Percentiles rank a stretch among this genome's conserved stretches.
Conservation (phyloP, 2,797 vertebrate genomes). For the Microcaecilia unicolor region DNA sequence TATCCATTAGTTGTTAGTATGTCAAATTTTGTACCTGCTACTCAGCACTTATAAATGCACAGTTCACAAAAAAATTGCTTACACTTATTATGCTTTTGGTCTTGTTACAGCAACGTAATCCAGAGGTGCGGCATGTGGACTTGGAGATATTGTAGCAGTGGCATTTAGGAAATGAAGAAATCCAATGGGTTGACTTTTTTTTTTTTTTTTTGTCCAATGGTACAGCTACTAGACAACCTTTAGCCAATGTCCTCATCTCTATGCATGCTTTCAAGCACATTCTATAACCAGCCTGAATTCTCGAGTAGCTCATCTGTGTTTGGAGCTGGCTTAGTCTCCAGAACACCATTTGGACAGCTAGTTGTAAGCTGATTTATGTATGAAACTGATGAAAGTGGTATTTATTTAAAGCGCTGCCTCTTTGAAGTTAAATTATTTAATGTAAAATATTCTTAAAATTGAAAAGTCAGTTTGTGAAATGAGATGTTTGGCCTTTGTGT, state of each 20-base stretch:
- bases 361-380: too few species aligned
- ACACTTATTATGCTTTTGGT: slow-evolving; percentile 10
- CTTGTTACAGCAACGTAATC: slow-evolving; percentile 81
- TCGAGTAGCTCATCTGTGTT: too few species aligned
- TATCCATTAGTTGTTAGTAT: too few species aligned
- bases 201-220: neutral
- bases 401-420: slow-evolving; percentile 4
- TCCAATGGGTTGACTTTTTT: too few species aligned
- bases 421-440: slow-evolving; percentile 1
- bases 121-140: slow-evolving; percentile 94
- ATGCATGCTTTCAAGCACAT: too few species aligned
- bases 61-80: slow-evolving; percentile 3
- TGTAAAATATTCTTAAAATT: too few species aligned
- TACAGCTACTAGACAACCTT: slow-evolving; percentile 10
- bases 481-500: too few species aligned
- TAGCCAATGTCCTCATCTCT: slow-evolving; percentile 13
- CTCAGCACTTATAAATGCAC: too few species aligned
- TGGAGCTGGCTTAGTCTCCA: slow-evolving; percentile 9
- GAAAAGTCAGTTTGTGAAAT: too few species aligned
- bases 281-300: slow-evolving; percentile 7
- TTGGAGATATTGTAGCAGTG: slow-evolving; percentile 80
- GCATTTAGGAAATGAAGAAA: too few species aligned
- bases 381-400: too few species aligned
- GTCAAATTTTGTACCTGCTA: too few species aligned
- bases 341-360: neutral